Base-by-base conservation (phyloP, 1,140 invertebrate genomes). In the Spodoptera litura region DNA sequence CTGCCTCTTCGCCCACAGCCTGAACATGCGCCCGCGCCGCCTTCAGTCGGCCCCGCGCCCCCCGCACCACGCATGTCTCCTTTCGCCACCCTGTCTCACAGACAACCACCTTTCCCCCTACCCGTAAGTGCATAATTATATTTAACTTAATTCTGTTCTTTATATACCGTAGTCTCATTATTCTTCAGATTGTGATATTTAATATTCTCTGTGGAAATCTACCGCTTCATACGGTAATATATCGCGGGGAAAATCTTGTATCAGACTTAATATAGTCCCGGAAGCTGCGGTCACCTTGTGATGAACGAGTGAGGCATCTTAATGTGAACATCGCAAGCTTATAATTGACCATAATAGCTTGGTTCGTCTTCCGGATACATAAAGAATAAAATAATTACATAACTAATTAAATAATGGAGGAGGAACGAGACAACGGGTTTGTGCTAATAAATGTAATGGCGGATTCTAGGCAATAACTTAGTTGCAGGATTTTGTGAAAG, bases 1-100 rank as follows among this genome's bases (percentile, higher is more conserved):
- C 86, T 92, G 35, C 91, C 92, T 2, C 83, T 92, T 83, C 80
- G 91, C 55, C 91, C 91, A 1, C 89, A 91, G 80, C 87, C 89
- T 13, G 88, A 91, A 61, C 83, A 84, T 12, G 74, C 55, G 74
- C 70, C 49, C 61, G 79, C 31, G 59, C 58, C 74, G 27, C 81
- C 87, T 27, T 77, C 83, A 6, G 77, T 83, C 13, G 83, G 85
- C 79, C 68, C 64, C 44, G 68, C 68, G n/a, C 74, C 78, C 58
- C 79, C 83, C 64, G 73, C 74, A 49, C 88, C 66, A 11, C 66
- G 73, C 59, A 62, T 75, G 59, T 59, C 73, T 11, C 73, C 88
- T 8, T 89, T 93, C 83, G 78, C 79, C 12, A 84, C 87, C 11
- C 75, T 91, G 78, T 10, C 59, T 2, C 85, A 84, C 59, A 85